These are phyloP conservation scores for Caracal caracal DNA, from an alignment of 2,113 vertebrate genomes.

Conservation along the genomic window DNA sequence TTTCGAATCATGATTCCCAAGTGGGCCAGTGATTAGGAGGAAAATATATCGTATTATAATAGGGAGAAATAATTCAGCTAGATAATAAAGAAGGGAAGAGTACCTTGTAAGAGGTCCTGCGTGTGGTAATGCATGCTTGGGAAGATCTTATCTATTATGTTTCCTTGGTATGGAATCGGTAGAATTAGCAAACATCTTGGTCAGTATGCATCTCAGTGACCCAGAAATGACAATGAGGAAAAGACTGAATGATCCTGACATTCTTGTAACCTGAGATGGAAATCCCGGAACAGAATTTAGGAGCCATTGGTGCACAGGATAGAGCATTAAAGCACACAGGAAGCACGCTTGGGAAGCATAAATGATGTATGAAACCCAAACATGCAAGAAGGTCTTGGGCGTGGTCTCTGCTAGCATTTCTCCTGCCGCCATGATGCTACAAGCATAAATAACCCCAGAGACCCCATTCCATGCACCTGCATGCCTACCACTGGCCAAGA, in stretches of 20 bases:
- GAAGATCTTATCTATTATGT: slow-evolving; percentile 48
- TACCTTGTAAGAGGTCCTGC: slow-evolving; percentile 48
- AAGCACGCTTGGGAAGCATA: background rate
- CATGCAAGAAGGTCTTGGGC: background rate
- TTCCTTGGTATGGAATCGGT: slow-evolving; percentile 29
- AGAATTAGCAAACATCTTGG: slow-evolving; percentile 63
- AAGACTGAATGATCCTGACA: background rate
- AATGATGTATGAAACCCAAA: background rate
- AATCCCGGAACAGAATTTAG: background rate
- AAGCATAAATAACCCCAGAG: background rate
- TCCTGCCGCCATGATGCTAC: background rate
- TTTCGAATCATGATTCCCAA: slow-evolving; percentile 44
- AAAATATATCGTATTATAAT: slow-evolving; percentile 41
- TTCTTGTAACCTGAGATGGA: background rate
- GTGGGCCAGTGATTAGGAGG: slow-evolving; percentile 52
- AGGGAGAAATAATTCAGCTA: slow-evolving; percentile 63
- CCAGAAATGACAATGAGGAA: slow-evolving; percentile 41
- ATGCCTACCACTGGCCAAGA: background rate
- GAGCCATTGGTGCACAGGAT: background rate
- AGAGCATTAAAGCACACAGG: background rate
- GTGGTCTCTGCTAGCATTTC: rapidly evolving
- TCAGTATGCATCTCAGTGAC: slow-evolving; percentile 30
- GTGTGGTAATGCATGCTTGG: background rate
- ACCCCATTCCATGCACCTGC: background rate
- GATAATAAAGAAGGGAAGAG: slow-evolving; percentile 66